Conservation (phyloP, 2,888 invertebrate species). For the Cepaea hortensis region DNA sequence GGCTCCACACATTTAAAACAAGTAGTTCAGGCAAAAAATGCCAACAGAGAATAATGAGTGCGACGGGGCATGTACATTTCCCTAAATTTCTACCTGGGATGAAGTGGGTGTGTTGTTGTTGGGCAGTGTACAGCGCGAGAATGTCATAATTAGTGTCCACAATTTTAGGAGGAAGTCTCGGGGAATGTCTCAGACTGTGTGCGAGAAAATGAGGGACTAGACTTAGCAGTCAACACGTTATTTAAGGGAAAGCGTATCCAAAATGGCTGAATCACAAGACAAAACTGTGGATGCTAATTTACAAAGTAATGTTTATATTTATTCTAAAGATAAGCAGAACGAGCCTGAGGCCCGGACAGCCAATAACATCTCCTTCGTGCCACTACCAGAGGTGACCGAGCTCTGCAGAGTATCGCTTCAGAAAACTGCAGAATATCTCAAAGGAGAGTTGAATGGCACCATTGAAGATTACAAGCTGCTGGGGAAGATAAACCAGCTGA, state of each 20-base stretch:
- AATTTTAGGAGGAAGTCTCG: too few relatives aligned
- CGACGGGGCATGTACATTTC: too few relatives aligned
- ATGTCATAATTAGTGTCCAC: too few relatives aligned
- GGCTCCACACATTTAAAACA: too few relatives aligned
- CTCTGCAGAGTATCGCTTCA: slow-evolving; percentile 93
- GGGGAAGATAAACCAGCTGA: slow-evolving; percentile 93
- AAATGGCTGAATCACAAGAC: slow-evolving; percentile 43
- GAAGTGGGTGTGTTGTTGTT: too few relatives aligned
- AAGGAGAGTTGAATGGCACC: slow-evolving; percentile 87
- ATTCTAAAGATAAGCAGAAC: slow-evolving; percentile 17
- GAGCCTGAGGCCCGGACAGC: neutral
- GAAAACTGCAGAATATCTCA: slow-evolving; percentile 92
- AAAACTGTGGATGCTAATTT: neutral
- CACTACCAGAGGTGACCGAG: slow-evolving; percentile 85
- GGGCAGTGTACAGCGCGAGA: too few relatives aligned
- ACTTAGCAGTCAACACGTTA: too few relatives aligned
- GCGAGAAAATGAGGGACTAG: too few relatives aligned
- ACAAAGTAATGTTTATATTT: neutral
- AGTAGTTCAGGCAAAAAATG: too few relatives aligned
- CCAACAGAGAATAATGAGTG: too few relatives aligned
- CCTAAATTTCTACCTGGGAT: too few relatives aligned
- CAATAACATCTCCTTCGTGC: slow-evolving; percentile 40
- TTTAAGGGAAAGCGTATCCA: slow-evolving; percentile 1
- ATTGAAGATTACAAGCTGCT: slow-evolving; percentile 94
- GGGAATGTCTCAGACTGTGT: too few relatives aligned